These are phyloP conservation scores for Okapia johnstoni DNA, from an alignment of 2,113 vertebrate species.

Conservation along the genomic window DNA sequence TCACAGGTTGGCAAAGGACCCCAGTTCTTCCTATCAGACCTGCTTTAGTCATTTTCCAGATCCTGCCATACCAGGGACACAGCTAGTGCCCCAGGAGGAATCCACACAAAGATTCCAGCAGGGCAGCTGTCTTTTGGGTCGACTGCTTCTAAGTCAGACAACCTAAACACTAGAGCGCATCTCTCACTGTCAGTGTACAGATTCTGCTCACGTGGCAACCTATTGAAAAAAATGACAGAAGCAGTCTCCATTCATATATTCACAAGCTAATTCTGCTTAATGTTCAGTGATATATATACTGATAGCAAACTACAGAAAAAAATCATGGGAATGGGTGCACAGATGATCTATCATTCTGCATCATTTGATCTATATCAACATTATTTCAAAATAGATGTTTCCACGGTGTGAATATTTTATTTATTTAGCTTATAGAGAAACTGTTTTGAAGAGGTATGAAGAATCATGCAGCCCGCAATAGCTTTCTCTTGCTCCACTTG, in stretches of 20 bases:
- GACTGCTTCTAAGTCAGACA: neutral
- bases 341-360: neutral
- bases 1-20: neutral
- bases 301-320: neutral
- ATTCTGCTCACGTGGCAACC: neutral
- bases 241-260: neutral
- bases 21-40: accelerated
- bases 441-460: neutral
- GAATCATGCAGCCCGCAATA: neutral
- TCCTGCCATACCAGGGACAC: too few species aligned
- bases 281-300: neutral
- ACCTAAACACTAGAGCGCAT: neutral
- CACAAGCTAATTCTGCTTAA: neutral
- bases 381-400: neutral
- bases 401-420: neutral
- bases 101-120: neutral
- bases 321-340: neutral
- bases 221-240: neutral
- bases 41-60: neutral
- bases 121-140: too few species aligned
- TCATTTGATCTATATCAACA: neutral
- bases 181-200: neutral
- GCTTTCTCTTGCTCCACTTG: neutral
- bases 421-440: neutral
- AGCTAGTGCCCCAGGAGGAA: neutral